These are phyloP conservation scores for Tetramorium alpestre DNA, from an alignment of 1,140 invertebrate species.

Conservation along the genomic window DNA sequence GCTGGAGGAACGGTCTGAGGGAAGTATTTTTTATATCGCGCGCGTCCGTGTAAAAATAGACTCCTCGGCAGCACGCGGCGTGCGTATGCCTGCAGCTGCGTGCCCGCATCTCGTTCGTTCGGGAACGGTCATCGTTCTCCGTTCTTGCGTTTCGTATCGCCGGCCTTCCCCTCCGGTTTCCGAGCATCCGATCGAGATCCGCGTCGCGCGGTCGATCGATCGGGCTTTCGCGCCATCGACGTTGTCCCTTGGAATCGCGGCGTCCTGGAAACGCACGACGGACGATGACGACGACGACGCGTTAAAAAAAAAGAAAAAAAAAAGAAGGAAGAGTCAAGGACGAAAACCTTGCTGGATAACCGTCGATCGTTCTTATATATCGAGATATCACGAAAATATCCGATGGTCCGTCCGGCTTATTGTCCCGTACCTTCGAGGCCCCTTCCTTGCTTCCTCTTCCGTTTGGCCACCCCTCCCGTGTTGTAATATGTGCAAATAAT, in stretches of 20 bases:
- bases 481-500: constrained; percentile 81
- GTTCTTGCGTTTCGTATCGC: constrained; percentile 45
- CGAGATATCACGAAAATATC: constrained; percentile 53
- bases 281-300: constrained; percentile 63
- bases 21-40: constrained; percentile 27
- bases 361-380: constrained; percentile 67
- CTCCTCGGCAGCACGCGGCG: neutral
- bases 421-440: constrained; percentile 64
- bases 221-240: constrained; percentile 21
- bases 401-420: constrained; percentile 74
- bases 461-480: constrained; percentile 62
- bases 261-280: constrained; percentile 54
- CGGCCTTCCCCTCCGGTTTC: constrained; percentile 54
- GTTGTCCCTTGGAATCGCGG: constrained; percentile 50
- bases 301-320: constrained; percentile 37
- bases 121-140: constrained; percentile 62
- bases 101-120: constrained; percentile 47
- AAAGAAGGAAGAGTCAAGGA: constrained; percentile 45
- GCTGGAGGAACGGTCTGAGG: neutral
- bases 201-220: neutral
- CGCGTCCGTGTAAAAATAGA: constrained; percentile 38
- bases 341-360: constrained; percentile 12
- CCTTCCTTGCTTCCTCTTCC: constrained; percentile 50
- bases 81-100: constrained; percentile 27
- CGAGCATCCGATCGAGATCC: neutral